Percentiles rank a stretch among this genome's conserved stretches.
Evolutionary conservation across 2,113 vertebrate genomes (phyloP).

Genomic region (Mesoclemmys tuberculata): DNA sequence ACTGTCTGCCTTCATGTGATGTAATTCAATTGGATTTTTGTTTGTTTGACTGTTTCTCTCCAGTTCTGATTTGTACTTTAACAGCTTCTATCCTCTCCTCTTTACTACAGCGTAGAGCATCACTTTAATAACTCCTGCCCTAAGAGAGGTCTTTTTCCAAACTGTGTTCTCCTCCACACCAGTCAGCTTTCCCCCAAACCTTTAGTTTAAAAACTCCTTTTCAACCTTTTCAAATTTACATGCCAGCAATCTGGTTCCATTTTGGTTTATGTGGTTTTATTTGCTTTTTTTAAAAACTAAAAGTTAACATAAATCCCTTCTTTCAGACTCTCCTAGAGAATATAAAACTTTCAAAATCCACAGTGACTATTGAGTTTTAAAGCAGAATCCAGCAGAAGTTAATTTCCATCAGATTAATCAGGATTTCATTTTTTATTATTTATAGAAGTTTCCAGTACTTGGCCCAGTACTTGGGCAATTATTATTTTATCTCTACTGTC

Average conservation of each 20-base stretch:
- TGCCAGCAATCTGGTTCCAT: background rate
- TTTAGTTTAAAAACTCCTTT: background rate
- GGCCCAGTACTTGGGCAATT: background rate
- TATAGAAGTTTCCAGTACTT: background rate
- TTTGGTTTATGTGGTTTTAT: background rate
- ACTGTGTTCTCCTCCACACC: background rate
- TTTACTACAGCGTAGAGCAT: background rate
- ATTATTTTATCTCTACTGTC: slow-evolving; percentile 15
- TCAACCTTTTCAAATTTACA: background rate
- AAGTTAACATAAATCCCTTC: background rate
- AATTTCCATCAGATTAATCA: background rate
- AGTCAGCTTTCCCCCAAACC: background rate
- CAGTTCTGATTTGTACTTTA: background rate
- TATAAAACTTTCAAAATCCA: background rate
- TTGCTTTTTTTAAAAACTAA: background rate
- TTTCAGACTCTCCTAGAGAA: background rate
- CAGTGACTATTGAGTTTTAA: background rate
- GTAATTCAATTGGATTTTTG: background rate
- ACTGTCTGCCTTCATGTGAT: background rate
- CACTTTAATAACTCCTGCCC: background rate
- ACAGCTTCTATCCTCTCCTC: background rate
- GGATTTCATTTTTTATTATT: background rate
- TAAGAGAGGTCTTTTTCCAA: background rate
- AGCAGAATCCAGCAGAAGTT: background rate
- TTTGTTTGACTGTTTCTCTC: background rate